Percentiles rank a stretch among this genome's conserved stretches.
phyloP scores from a whole-genome alignment of 2,797 vertebrate genomes.

The Pitangus sulphuratus region DNA sequence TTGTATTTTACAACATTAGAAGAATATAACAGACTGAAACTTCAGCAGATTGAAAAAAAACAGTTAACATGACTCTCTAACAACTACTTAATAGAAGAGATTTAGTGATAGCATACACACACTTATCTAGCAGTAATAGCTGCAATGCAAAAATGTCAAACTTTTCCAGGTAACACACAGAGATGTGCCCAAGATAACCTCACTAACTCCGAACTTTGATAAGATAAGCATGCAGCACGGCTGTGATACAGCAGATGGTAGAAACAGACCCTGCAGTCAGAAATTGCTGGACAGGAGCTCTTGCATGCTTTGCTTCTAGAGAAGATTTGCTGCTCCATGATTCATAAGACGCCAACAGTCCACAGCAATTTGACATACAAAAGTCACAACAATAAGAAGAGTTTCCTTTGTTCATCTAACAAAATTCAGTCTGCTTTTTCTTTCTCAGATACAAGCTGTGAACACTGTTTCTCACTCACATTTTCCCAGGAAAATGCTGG shows the following conservation, averaged over 20 bases:
- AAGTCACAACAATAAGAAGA: not conserved
- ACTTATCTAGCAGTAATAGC: not conserved
- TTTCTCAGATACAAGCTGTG: not conserved
- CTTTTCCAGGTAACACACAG: not conserved
- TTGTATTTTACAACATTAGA: not conserved
- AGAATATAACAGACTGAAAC: not conserved
- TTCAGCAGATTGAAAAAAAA: not conserved
- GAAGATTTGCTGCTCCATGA: not conserved
- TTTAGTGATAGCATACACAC: not conserved
- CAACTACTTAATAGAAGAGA: slow-evolving; percentile 2
- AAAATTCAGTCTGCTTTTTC: not conserved
- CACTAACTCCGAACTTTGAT: not conserved
- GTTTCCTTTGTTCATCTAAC: not conserved
- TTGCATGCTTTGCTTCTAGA: not conserved
- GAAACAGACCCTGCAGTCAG: not conserved
- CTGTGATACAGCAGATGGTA: not conserved
- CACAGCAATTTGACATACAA: not conserved
- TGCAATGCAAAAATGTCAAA: not conserved
- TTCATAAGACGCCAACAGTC: not conserved
- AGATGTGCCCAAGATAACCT: slow-evolving; percentile 6
- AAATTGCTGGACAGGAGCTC: not conserved
- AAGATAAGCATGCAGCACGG: not conserved
- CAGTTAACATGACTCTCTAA: not conserved
- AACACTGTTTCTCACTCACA: not conserved
- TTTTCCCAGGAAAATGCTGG: slow-evolving; percentile 10